Base-by-base conservation (phyloP, 1,140 invertebrate genomes). In the Cyphomyrmex costatus region DNA sequence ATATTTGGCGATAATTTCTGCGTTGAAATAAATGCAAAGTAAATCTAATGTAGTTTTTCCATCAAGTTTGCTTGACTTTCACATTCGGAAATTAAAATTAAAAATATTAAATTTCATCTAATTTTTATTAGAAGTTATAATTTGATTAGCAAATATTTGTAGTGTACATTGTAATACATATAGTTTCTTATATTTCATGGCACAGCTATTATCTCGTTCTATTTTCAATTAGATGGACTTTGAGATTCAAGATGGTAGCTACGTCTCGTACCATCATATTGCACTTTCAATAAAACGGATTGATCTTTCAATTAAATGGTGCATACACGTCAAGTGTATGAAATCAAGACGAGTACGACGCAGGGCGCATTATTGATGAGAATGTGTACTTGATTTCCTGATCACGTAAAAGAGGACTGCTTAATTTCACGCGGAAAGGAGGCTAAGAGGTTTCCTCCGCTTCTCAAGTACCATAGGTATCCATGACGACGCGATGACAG, bases 401-500 rank as follows among this genome's bases (percentile, higher is more conserved):
- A 79, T 46, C 27, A 80, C 51, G 49, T 78, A 85, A 63, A 58
- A 84, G 51, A 53, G 36, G 33, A 36, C n/a, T 77, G 68, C 58
- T 90, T 88, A 88, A 90, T 90, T 88, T 88, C 78, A 42, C 49
- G 19, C 33, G 56, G 33, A 78, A 78, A 86, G 60, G 58, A 61
- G 63, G 14, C 16, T 77, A 68, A 80, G 61, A 58, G 53, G 19
- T 36, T 46, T 27, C 27, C 60, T 85, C 24, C 21, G 46, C 16
- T 63, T 7, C n/a, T n/a, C 30, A 24, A n/a, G 33, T 80, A 6
- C 42, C 60, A 51, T 71, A 51, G 88, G 88, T 91, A 87, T 88
- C 82, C 88, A 87, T 87, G 86, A 87, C 80, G 56, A 87, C 91
- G 82, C 53, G 78, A 87, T 90, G 88, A 91, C 87, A 87, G 82